phyloP scores from a whole-genome alignment of 2,797 vertebrate species.

The Phrynocephalus vlangalii region DNA sequence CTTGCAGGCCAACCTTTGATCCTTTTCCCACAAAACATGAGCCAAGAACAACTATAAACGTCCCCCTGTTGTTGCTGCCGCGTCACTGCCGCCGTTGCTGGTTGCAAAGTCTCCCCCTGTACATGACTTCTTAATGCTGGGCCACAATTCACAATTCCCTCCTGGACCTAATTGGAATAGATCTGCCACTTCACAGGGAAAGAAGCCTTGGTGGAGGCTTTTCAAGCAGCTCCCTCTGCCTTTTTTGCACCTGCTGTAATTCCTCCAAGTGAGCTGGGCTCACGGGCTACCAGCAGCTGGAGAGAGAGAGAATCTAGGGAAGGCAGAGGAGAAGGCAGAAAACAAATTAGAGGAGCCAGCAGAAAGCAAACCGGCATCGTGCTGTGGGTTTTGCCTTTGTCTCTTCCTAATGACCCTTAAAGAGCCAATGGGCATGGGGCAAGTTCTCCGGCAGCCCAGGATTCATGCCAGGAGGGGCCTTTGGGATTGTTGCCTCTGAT shows the following conservation, averaged over 20 bases:
- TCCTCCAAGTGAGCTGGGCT: fast-evolving
- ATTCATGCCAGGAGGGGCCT: neutral
- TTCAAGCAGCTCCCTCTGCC: slow-evolving; percentile 21
- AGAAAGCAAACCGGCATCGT: neutral
- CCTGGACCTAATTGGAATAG: slow-evolving; percentile 59
- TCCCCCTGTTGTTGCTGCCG: no score
- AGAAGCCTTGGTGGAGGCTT: slow-evolving; percentile 38
- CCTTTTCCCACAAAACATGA: no score
- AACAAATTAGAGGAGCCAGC: slow-evolving; percentile 35
- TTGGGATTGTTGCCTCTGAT: neutral
- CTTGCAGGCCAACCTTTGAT: neutral
- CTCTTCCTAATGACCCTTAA: slow-evolving; percentile 22
- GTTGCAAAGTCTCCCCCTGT: slow-evolving; percentile 18
- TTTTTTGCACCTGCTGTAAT: fast-evolving
- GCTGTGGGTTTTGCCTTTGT: neutral
- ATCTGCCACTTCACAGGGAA: slow-evolving; percentile 49
- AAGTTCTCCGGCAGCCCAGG: slow-evolving; percentile 3
- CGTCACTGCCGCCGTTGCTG: neutral
- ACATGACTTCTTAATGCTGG: slow-evolving; percentile 18
- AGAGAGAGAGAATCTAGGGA: fast-evolving
- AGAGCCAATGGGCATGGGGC: slow-evolving; percentile 20
- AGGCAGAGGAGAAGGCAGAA: neutral
- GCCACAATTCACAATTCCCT: slow-evolving; percentile 3
- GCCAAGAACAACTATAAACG: no score
- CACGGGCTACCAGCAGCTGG: neutral